Evolutionary conservation across 1,140 invertebrate species (phyloP).

Genomic region (Saxidomus purpurata): DNA sequence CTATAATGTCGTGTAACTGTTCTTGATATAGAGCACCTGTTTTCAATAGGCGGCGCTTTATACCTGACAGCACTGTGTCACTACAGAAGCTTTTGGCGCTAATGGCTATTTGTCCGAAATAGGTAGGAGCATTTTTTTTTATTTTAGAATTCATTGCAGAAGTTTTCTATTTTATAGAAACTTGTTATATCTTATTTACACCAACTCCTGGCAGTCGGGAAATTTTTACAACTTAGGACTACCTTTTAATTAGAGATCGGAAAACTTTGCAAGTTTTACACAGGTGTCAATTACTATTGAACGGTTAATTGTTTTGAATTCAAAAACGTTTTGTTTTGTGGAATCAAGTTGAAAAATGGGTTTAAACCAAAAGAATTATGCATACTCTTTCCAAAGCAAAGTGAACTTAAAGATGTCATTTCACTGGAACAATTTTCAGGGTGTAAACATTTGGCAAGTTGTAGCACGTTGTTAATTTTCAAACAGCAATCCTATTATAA

Average conservation of each 20-base stretch:
- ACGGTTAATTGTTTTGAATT: not conserved
- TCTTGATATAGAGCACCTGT: slow-evolving; percentile 47
- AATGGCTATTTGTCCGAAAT: slow-evolving; percentile 36
- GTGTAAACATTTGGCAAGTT: slow-evolving; percentile 54
- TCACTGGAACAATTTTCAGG: not conserved
- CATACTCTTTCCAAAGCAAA: not conserved
- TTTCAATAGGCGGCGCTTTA: slow-evolving; percentile 63
- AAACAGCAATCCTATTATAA: slow-evolving; percentile 14
- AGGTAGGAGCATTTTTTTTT: slow-evolving; percentile 39
- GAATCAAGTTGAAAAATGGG: no score
- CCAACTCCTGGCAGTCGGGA: not conserved
- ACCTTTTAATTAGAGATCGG: not conserved
- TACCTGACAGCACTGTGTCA: slow-evolving; percentile 65
- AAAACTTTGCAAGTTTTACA: slow-evolving; percentile 6
- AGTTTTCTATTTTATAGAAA: no score
- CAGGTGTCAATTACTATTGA: not conserved
- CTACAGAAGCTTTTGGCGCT: slow-evolving; percentile 70
- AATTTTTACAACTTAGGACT: not conserved
- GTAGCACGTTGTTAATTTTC: slow-evolving; percentile 47
- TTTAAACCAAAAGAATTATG: not conserved
- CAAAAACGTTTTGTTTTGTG: no score
- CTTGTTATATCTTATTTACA: no score
- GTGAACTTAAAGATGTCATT: not conserved
- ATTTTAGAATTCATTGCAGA: no score
- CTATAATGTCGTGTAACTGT: slow-evolving; percentile 11